phyloP scores from a whole-genome alignment of 1,140 invertebrate genomes.

The Orchestia grillus region DNA sequence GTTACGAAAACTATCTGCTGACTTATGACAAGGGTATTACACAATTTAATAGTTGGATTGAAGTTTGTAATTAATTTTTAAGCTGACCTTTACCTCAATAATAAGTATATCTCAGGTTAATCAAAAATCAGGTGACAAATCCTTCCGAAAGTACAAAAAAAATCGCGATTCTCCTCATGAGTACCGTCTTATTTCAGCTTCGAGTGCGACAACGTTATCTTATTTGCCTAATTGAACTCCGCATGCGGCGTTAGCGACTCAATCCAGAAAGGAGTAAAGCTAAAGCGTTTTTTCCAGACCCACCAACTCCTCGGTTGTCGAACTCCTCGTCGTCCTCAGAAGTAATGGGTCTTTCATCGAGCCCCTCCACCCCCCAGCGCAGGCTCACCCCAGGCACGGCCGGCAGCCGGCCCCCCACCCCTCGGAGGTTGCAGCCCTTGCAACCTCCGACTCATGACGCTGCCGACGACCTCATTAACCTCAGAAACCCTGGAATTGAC shows the following conservation, averaged over 20 bases:
- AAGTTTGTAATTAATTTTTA: too few species aligned
- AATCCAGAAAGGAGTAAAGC: not conserved
- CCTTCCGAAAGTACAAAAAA: not conserved
- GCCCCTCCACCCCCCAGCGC: not conserved
- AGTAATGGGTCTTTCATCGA: not conserved
- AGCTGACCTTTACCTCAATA: too few species aligned
- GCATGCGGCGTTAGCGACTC: too few species aligned
- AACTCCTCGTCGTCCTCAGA: conserved; percentile 40
- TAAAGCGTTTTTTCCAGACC: not conserved
- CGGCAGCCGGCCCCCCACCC: not conserved
- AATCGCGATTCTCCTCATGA: too few species aligned
- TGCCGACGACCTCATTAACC: not conserved
- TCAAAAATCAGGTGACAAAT: not conserved
- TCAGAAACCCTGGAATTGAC: conserved; percentile 33
- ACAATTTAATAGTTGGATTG: too few species aligned
- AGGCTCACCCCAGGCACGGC: not conserved
- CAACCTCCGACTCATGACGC: not conserved
- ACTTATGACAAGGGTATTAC: too few species aligned
- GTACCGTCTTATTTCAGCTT: too few species aligned
- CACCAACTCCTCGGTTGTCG: conserved; percentile 22
- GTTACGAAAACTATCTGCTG: too few species aligned
- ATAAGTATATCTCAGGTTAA: not conserved
- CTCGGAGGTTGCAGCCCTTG: not conserved
- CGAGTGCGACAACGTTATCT: too few species aligned
- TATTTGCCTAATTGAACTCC: too few species aligned